Base-by-base conservation (phyloP, 2,113 vertebrate genomes). In the Corvus moneduloides region DNA sequence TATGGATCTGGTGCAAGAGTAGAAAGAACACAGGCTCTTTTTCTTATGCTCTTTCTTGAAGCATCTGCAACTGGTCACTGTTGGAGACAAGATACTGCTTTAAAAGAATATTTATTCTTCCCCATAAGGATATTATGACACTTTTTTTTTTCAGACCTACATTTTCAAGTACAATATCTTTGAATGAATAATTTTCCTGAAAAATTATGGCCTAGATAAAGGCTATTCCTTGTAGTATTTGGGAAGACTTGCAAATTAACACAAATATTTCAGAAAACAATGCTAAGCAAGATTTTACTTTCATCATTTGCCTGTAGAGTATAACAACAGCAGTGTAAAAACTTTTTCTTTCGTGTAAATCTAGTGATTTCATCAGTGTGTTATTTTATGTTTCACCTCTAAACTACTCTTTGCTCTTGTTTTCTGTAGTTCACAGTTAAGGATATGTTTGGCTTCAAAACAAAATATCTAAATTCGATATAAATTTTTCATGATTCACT, bases 401-500 rank as follows among this genome's bases (percentile, higher is more conserved):
- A 55, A 69, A 71, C 3, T 62, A 27, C 5, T 22, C 19, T 87
- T 28, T 63, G 10, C 17, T 82, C 41, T 77, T 68, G 20, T 5
- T n/a, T 79, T 89, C 51, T 58, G 11, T 49, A 64, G 48, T 48
- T 86, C 55, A 21, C 20, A 37, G 32, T 64, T 78, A 86, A 93
- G 33, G 33, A 14, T 73, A 69, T 24, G 27, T 89, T 93, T 94
- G 61, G 28, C 56, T 91, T 89, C 44, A 91, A 20, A 81, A 78
- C 7, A 72, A 82, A 71, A 54, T 14, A 62, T 28, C 8, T 24
- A 24, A 35, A 35, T 26, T 59, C 58, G 85, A 6, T 27, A 76
- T 83, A 90, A 92, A 83, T 88, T 64, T 90, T 95, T 93, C 26
- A 69, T 90, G n/a, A 80, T 80, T 78, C 41, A 26, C 19, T 72